Evolutionary conservation across 2,888 invertebrate species (phyloP).

Genomic region (Eristalis pertinax): DNA sequence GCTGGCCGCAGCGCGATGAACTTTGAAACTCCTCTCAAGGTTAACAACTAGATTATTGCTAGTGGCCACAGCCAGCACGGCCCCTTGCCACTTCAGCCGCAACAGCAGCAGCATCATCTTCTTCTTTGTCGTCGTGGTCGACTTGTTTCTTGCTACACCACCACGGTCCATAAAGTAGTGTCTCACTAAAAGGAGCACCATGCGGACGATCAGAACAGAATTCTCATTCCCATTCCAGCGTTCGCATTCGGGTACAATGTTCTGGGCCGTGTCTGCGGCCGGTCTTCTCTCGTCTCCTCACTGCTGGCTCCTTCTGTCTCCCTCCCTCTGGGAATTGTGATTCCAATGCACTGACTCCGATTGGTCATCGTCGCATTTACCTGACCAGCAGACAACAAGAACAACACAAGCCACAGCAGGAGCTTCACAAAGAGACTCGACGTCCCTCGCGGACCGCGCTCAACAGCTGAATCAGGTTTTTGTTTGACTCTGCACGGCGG

Average conservation of each 20-base stretch:
- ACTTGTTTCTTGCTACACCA: slow-evolving; percentile 42
- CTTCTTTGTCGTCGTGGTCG: slow-evolving; percentile 47
- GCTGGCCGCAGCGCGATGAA: slow-evolving; percentile 54
- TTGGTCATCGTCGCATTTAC: slow-evolving; percentile 49
- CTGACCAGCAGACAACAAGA: slow-evolving; percentile 32
- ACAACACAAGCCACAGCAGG: slow-evolving; percentile 12
- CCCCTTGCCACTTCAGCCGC: slow-evolving; percentile 2
- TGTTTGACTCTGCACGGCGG: background rate
- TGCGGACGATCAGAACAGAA: slow-evolving; percentile 42
- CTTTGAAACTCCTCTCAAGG: slow-evolving; percentile 70
- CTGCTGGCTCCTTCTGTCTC: background rate
- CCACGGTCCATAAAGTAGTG: slow-evolving; percentile 20
- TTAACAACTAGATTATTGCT: slow-evolving; percentile 71
- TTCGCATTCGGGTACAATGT: slow-evolving; percentile 30
- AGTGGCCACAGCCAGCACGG: slow-evolving; percentile 34
- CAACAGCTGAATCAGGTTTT: slow-evolving; percentile 51
- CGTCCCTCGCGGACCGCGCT: background rate
- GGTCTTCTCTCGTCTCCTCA: background rate
- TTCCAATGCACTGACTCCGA: slow-evolving; percentile 32
- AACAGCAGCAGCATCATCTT: slow-evolving; percentile 1
- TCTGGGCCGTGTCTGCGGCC: background rate
- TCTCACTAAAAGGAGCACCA: slow-evolving; percentile 17
- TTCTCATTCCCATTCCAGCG: slow-evolving; percentile 15
- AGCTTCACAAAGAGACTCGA: slow-evolving; percentile 58
- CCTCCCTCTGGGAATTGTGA: background rate